Evolutionary conservation across 2,113 vertebrate species (phyloP).

Genomic region (Tauraco erythrolophus): DNA sequence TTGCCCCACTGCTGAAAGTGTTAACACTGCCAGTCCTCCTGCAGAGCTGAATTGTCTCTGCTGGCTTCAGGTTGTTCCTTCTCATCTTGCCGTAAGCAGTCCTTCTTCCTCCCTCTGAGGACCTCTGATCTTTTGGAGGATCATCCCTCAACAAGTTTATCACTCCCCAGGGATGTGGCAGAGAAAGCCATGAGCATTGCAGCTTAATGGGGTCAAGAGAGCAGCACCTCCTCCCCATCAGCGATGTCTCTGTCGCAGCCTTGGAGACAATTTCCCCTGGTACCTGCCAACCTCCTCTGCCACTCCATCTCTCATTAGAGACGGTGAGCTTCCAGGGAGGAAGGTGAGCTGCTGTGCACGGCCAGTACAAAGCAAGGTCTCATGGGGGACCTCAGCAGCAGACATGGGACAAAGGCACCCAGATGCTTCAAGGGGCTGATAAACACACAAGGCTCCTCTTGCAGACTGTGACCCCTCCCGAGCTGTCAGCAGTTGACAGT

Average conservation of each 20-base stretch:
- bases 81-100: background rate
- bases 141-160: background rate
- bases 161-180: background rate
- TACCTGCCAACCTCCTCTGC: background rate
- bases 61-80: background rate
- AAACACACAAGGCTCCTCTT: background rate
- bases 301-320: background rate
- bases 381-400: background rate
- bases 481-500: background rate
- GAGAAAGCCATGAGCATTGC: background rate
- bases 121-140: background rate
- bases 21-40: background rate
- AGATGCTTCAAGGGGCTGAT: background rate
- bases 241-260: background rate
- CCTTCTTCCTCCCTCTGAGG: background rate
- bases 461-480: background rate
- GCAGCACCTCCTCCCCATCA: slow-evolving; percentile 10
- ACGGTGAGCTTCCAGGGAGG: background rate
- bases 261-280: background rate
- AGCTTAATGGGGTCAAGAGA: slow-evolving; percentile 23
- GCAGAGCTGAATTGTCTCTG: background rate
- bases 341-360: background rate
- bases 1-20: fast-evolving
- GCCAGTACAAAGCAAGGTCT: background rate
- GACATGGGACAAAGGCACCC: background rate